Evolutionary conservation across 2,113 vertebrate species (phyloP), one percentile per base, ranked within the genome.

Genomic region (Chitala chitala): DNA sequence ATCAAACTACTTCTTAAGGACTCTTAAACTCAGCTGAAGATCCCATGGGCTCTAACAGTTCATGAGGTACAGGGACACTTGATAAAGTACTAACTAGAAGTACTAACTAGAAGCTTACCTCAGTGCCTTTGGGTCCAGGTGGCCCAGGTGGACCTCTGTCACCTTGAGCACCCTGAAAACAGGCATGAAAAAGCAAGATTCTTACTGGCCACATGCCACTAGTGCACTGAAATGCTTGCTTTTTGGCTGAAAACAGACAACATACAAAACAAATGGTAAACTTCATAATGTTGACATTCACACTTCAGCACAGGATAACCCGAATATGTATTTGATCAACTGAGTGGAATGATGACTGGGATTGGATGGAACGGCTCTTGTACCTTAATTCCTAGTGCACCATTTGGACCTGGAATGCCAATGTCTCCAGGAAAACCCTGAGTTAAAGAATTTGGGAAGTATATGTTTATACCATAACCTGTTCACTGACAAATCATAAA

Each of bases 361-460:
- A n/a, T n/a, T n/a, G n/a, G n/a, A n/a, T n/a, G n/a, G n/a, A 72
- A 66, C 15, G 78, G 20, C 12, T 51, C 40, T 31, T 75, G 84
- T 94, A 99, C 97, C 95, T 98, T 97, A 81, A 86, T 90, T 85
- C 97, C 97, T 80, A 91, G 93, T 55, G 92, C 94, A 73, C 97
- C 96, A 26, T 99, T 99, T 12, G 93, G 90, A 70, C 97, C 97
- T 79, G 97, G 97, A 66, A 90, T 73, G 36, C 97, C 97, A 82
- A 99, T 99, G 84, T 98, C 95, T 77, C 97, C 97, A 63, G 97
- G 97, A 91, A 99, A 99, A 48, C 97, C 97, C 97, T 99, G 79
- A 56, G 74, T 63, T 13, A 54, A 63, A 73, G 10, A 46, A 54
- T 74, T 61, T 73, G 20, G 42, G n/a, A n/a, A n/a, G n/a, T n/a